A percentile compares a stretch with the other conserved stretches of the same genome.
These are phyloP conservation scores for Mayetiola destructor DNA, from an alignment of 2,888 invertebrate genomes.

Conservation along the genomic window DNA sequence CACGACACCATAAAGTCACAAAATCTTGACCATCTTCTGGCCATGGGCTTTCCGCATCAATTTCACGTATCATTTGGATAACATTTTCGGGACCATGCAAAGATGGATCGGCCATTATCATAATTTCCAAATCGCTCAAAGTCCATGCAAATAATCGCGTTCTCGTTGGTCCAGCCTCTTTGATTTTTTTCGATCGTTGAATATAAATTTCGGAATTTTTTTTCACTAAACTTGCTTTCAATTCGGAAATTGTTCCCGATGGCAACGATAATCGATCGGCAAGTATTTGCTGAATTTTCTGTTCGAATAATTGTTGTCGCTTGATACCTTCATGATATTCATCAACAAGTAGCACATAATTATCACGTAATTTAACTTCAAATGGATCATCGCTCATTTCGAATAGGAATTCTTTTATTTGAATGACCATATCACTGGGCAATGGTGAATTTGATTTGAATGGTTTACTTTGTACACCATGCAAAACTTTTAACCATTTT, in stretches of 20 bases:
- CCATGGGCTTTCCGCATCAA: constrained; percentile 84
- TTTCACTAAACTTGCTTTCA: constrained; percentile 72
- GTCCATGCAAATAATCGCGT: constrained; percentile 77
- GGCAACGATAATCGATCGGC: constrained; percentile 72
- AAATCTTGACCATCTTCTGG: constrained; percentile 81
- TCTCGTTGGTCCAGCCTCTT: constrained; percentile 44
- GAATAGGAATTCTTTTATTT: constrained; percentile 74
- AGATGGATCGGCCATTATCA: constrained; percentile 73
- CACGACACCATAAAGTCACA: constrained; percentile 84
- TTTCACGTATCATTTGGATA: constrained; percentile 54
- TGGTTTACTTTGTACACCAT: constrained; percentile 51
- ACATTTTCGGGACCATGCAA: constrained; percentile 72
- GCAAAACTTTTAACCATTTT: constrained; percentile 87
- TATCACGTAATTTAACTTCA: constrained; percentile 89
- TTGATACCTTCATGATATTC: constrained; percentile 90
- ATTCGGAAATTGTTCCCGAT: constrained; percentile 73
- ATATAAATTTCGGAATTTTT: constrained; percentile 94
- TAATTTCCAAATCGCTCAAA: constrained; percentile 47
- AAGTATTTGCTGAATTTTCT: constrained; percentile 69
- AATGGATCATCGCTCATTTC: constrained; percentile 97
- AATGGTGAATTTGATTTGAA: constrained; percentile 56
- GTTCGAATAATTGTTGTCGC: constrained; percentile 73
- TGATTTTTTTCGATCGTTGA: constrained; percentile 59
- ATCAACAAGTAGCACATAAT: constrained; percentile 87
- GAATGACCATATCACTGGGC: constrained; percentile 79